A percentile compares a stretch with the other conserved stretches of the same genome.
phyloP scores from a whole-genome alignment of 2,888 invertebrate genomes.

The Dicranocentrus wangi region DNA sequence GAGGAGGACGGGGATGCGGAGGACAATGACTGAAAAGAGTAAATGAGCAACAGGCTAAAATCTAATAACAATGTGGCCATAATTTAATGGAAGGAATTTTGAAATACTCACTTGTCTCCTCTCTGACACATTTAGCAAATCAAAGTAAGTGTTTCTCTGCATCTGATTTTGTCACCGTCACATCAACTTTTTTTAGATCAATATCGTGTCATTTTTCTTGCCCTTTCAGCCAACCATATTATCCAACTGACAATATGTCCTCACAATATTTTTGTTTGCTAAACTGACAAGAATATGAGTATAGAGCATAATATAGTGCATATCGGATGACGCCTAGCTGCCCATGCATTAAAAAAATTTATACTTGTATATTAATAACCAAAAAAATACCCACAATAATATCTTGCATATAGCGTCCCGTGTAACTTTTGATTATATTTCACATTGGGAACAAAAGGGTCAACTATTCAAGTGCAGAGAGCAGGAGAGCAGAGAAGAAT shows the following conservation, averaged over 20 bases:
- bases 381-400: too few relatives aligned
- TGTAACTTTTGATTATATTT: too few relatives aligned
- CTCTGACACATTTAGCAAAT: slow-evolving; percentile 55
- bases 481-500: too few relatives aligned
- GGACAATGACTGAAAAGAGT: slow-evolving; percentile 25
- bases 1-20: too few relatives aligned
- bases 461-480: too few relatives aligned
- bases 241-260: slow-evolving; percentile 32
- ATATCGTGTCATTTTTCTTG: slow-evolving; percentile 39
- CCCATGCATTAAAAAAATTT: too few relatives aligned
- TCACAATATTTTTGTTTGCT: too few relatives aligned
- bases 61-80: slow-evolving; percentile 11
- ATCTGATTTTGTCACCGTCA: slow-evolving; percentile 41
- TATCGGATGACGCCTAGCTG: slow-evolving; percentile 11
- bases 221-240: not conserved
- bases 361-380: too few relatives aligned
- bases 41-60: slow-evolving; percentile 30
- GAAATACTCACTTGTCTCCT: slow-evolving; percentile 42
- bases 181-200: slow-evolving; percentile 38
- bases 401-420: too few relatives aligned
- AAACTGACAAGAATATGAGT: too few relatives aligned
- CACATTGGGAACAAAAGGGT: too few relatives aligned
- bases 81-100: slow-evolving; percentile 24
- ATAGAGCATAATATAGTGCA: too few relatives aligned
- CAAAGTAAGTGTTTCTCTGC: slow-evolving; percentile 45